Base-by-base conservation (phyloP, 2,888 invertebrate genomes). In the Lathronympha strigana region DNA sequence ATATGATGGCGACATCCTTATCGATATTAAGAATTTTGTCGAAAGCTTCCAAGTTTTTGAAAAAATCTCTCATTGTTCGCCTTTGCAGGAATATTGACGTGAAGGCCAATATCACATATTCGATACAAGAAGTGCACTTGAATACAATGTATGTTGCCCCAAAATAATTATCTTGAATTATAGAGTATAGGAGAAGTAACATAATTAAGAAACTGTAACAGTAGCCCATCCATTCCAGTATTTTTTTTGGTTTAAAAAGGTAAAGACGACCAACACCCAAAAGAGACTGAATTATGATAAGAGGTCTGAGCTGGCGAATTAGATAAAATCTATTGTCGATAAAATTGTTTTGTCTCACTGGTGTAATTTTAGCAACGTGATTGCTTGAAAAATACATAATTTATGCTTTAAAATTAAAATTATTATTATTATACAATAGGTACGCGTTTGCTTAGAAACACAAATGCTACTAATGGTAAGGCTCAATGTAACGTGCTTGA, bases 21-120 rank as follows among this genome's bases (percentile, higher is more conserved):
- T 70, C 69, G 21, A 88, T 80, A 21, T 86, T 83, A 11, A 88
- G 67, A 1, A 67, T 69, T n/a, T 76, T 71, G 66, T 88, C 88
- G 33, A 86, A 84, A 1, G 67, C 69, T 25, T 73, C 73, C 0
- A 88, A 61, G 45, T 82, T 78, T 23, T 73, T 66, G 15, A 86
- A 79, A 1, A 84, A 76, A 0, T 71, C 75, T 5, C 63, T 55
- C 1, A 84, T 63, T n/a, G 75, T 76, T 3, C 68, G 75, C 50
- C 77, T 81, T 8, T 76, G 75, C 0, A 79, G 60, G 1, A 80
- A 66, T 13, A 80, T 55, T 1, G 81, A 75, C 6, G 72, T 71
- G 0, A 77, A 21, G 0, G 81, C 71, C 5, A 88, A 71, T 2
- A 80, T 33, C 0, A 77, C 28, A 58, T 80, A 84, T 67, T 87